Evolutionary conservation across 2,113 vertebrate species (phyloP), one percentile per base, ranked within the genome.

Genomic region (human): DNA sequence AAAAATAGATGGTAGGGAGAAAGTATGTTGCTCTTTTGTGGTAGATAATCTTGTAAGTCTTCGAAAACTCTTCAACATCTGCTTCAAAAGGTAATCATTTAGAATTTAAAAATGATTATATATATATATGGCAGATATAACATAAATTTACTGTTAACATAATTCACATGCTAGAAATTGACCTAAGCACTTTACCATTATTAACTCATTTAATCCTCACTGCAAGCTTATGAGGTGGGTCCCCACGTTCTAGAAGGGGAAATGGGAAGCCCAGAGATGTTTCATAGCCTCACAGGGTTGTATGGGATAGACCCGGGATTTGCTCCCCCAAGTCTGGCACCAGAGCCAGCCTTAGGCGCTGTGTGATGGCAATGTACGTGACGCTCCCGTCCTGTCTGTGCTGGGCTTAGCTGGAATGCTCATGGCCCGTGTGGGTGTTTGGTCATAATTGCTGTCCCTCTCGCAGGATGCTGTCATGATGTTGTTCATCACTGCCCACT

Each of bases 291-390:
- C 8, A 0, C 22, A 23, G 16, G 13, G 6, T 2, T 50, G 79
- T 32, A 8, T 3, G 6, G 23, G 45, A 25, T 45, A 52, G 23
- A 45, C 4, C 1, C 3, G 57, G 85, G 43, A 6, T 80, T 55
- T 16, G 64, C n/a, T 11, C 20, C 10, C 5, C 6, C 3, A 17
- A 2, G 27, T 13, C 48, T n/a, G 38, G 38, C 27, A 11, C 23
- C 40, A 70, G 57, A 12, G 78, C 48, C 3, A 10, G 66, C 43
- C 66, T 48, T 6, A 9, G 32, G 2, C 7, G 3, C 70, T 35
- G 7, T 48, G 55, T 0, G 8, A 10, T 32, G 59, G 35, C 14
- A 11, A 14, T 0, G 27, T 4, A 2, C 1, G 0, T 6, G 5
- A 25, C 12, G 40, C 48, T 59, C 35, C 45, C 0, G 0, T 52